Conservation (phyloP, 2,888 invertebrate species). For the Ophonus ardosiacus region DNA sequence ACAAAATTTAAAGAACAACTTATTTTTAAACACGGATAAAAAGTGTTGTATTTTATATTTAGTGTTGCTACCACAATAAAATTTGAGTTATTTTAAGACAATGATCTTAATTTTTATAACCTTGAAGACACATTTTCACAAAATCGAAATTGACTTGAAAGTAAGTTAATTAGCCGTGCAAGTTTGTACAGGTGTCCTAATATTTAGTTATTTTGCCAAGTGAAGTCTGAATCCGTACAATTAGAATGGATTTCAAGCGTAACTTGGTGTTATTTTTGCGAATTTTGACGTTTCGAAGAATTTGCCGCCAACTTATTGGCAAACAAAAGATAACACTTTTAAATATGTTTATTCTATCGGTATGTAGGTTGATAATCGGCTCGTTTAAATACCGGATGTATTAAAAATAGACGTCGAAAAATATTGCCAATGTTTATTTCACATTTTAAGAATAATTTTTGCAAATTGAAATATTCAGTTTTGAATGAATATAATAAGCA, state of each 20-base stretch:
- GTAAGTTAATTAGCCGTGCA: background rate
- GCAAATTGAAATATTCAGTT: too few species aligned
- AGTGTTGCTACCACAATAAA: constrained; percentile 22
- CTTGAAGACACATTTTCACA: constrained; percentile 2
- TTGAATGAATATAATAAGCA: too few species aligned
- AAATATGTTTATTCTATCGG: background rate
- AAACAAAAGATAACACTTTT: constrained; percentile 24
- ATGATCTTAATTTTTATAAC: constrained; percentile 6
- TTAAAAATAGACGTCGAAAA: background rate
- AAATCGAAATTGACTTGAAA: background rate
- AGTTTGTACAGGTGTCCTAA: constrained; percentile 7
- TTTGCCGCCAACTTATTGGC: constrained; percentile 23
- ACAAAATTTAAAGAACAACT: constrained; percentile 18
- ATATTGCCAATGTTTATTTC: background rate
- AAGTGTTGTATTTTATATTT: constrained; percentile 26
- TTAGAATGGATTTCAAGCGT: constrained; percentile 20
- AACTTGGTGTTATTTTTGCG: constrained; percentile 29
- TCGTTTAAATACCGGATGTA: constrained; percentile 4
- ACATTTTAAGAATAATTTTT: background rate
- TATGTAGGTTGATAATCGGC: constrained; percentile 32
- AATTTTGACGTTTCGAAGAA: constrained; percentile 26
- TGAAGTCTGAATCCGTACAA: background rate
- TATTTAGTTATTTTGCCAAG: background rate
- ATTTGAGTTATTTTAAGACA: constrained; percentile 23
- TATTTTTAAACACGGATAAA: constrained; percentile 42